These are phyloP conservation scores for Drosophila willistoni DNA, from an alignment of 1,140 invertebrate species.

Conservation along the genomic window DNA sequence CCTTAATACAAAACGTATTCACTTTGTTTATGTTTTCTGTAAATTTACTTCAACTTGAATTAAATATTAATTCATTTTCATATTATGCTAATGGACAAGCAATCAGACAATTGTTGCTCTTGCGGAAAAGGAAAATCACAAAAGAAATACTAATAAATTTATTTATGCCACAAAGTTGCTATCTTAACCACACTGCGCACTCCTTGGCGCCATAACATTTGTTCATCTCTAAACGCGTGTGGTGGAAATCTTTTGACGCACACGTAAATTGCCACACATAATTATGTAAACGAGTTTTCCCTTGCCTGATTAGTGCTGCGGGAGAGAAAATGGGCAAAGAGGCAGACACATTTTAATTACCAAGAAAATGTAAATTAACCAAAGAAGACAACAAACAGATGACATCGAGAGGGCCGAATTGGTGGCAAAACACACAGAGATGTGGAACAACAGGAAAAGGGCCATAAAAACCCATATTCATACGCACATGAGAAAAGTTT, in stretches of 20 bases:
- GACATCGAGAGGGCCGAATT: slow-evolving; percentile 35
- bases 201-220: neutral
- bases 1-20: neutral
- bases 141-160: slow-evolving; percentile 53
- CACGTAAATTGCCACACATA: slow-evolving; percentile 75
- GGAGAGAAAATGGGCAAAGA: neutral
- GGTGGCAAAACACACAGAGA: slow-evolving; percentile 18
- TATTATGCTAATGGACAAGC: slow-evolving; percentile 41
- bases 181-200: slow-evolving; percentile 1
- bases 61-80: slow-evolving; percentile 21
- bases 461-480: slow-evolving; percentile 60
- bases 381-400: slow-evolving; percentile 70
- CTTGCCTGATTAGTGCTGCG: slow-evolving; percentile 15
- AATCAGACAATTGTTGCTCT: slow-evolving; percentile 42
- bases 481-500: slow-evolving; percentile 34
- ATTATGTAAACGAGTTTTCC: slow-evolving; percentile 74
- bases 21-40: neutral
- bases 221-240: slow-evolving; percentile 28
- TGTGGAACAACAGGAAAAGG: slow-evolving; percentile 40
- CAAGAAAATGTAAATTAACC: slow-evolving; percentile 80
- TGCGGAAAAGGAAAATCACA: slow-evolving; percentile 8
- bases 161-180: slow-evolving; percentile 49
- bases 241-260: slow-evolving; percentile 65
- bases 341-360: slow-evolving; percentile 74
- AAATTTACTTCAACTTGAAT: neutral